These are phyloP conservation scores for Equus quagga DNA, from an alignment of 2,113 vertebrate genomes.

Conservation along the genomic window DNA sequence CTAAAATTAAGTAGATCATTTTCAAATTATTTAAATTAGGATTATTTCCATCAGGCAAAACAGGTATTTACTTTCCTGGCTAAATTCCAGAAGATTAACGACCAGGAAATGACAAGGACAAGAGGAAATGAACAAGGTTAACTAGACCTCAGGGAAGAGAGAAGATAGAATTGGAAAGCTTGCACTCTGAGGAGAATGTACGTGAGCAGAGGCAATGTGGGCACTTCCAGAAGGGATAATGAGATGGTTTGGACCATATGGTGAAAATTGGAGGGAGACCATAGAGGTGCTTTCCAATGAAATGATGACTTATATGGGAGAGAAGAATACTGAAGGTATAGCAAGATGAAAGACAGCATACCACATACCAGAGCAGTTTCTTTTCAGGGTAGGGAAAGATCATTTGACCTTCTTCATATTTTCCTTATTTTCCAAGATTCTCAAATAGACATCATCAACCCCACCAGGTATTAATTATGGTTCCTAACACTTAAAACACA, in stretches of 20 bases:
- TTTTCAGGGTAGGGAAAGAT: neutral
- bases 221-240: neutral
- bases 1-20: slow-evolving; percentile 32
- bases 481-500: neutral
- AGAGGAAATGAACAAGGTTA: neutral
- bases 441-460: neutral
- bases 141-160: neutral
- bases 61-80: neutral
- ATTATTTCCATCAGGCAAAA: neutral
- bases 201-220: neutral
- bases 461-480: neutral
- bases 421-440: neutral
- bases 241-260: neutral
- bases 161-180: neutral
- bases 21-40: slow-evolving; percentile 14
- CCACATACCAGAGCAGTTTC: neutral
- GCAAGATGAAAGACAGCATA: neutral
- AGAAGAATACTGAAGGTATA: neutral
- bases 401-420: neutral
- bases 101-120: neutral
- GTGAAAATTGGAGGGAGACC: neutral
- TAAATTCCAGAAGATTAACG: neutral
- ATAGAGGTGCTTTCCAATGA: neutral
- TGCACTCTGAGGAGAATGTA: neutral
- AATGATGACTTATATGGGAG: neutral